Evolutionary conservation across 2,888 invertebrate genomes (phyloP).

Genomic region (Drosophila gaucha): DNA sequence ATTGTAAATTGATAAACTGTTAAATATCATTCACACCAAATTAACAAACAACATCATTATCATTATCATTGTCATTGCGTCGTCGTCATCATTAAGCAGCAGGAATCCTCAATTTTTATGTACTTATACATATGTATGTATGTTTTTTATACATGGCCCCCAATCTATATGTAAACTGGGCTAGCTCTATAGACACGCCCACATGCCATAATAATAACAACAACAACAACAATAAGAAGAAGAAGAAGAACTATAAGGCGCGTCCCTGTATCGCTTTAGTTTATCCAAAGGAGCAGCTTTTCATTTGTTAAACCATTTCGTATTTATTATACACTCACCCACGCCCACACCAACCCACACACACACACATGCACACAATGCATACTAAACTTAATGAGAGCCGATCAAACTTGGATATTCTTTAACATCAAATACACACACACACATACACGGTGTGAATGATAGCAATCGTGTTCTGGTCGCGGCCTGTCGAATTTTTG

Average conservation of each 20-base stretch:
- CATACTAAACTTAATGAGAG: constrained; percentile 23
- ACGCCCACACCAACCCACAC: constrained; percentile 13
- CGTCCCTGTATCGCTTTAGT: constrained; percentile 30
- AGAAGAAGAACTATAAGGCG: constrained; percentile 17
- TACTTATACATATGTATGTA: constrained; percentile 43
- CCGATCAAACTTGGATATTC: constrained; percentile 43
- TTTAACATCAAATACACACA: constrained; percentile 13
- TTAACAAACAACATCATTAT: constrained; percentile 27
- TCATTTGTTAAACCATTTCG: constrained; percentile 55
- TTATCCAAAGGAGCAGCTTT: constrained; percentile 33
- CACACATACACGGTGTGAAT: constrained; percentile 46
- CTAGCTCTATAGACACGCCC: constrained; percentile 13
- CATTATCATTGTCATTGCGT: neutral
- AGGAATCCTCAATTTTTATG: constrained; percentile 42
- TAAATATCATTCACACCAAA: constrained; percentile 71
- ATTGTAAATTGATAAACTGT: constrained; percentile 63
- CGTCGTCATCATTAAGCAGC: constrained; percentile 30
- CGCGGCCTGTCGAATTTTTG: constrained; percentile 48
- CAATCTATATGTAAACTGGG: constrained; percentile 6
- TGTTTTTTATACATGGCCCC: too few species aligned
- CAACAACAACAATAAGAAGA: constrained; percentile 32
- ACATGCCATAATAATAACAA: constrained; percentile 27
- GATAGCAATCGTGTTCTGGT: constrained; percentile 47
- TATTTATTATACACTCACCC: constrained; percentile 42
- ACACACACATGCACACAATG: constrained; percentile 4